phyloP scores from a whole-genome alignment of 1,140 invertebrate genomes.

The Neomicropteryx cornuta region DNA sequence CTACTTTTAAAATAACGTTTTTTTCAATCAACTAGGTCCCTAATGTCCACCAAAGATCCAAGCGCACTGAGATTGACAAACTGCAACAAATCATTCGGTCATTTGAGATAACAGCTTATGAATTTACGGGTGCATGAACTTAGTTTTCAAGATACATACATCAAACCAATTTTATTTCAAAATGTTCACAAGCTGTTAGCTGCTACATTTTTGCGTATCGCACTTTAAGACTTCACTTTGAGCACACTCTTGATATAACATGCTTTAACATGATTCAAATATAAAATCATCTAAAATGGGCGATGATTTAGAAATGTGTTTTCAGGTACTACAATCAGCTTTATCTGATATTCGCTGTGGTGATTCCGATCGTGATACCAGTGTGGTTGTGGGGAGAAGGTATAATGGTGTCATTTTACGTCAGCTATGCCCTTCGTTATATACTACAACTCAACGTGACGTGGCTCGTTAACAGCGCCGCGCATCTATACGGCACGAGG shows the following conservation, averaged over 20 bases:
- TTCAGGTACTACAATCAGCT: conserved; percentile 57
- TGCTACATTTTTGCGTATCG: too few relatives aligned
- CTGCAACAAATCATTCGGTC: too few relatives aligned
- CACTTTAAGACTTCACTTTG: too few relatives aligned
- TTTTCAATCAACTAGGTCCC: too few relatives aligned
- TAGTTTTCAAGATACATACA: not conserved
- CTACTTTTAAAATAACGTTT: too few relatives aligned
- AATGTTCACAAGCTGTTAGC: not conserved
- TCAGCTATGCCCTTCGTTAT: conserved; percentile 55
- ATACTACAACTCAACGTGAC: conserved; percentile 61
- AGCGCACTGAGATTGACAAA: too few relatives aligned
- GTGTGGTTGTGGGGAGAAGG: conserved; percentile 61
- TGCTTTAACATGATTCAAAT: too few relatives aligned
- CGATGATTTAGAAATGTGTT: conserved; percentile 10
- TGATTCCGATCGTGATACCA: conserved; percentile 59
- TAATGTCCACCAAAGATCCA: too few relatives aligned
- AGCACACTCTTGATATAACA: too few relatives aligned
- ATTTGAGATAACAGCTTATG: too few relatives aligned
- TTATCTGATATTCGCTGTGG: conserved; percentile 51
- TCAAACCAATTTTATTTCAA: not conserved
- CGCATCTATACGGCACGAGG: conserved; percentile 33
- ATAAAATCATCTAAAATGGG: too few relatives aligned
- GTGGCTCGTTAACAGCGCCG: conserved; percentile 75
- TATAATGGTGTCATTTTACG: conserved; percentile 39
- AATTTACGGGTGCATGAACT: conserved; percentile 1